phyloP scores from a whole-genome alignment of 2,888 invertebrate species.

The Nemotelus nigrinus region DNA sequence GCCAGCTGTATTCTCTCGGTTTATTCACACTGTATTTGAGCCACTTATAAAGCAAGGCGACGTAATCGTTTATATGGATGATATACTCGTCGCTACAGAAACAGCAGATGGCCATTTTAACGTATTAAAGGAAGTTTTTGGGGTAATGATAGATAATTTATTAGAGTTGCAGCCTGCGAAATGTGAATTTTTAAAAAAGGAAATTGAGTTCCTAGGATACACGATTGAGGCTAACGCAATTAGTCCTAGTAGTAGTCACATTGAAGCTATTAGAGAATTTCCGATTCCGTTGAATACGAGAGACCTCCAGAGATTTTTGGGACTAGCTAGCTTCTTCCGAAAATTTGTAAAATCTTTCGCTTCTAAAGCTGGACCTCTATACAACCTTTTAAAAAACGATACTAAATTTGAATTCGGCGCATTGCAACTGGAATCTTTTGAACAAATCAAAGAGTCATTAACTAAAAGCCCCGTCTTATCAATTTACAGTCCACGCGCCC shows the following conservation, averaged over 20 bases:
- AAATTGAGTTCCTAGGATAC: conserved; percentile 1
- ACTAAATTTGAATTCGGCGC: conserved; percentile 47
- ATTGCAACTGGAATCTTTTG: conserved; percentile 46
- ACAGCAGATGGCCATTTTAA: neutral
- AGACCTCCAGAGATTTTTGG: neutral
- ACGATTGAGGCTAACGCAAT: neutral
- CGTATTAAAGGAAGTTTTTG: neutral
- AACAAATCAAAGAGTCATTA: neutral
- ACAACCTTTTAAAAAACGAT: conserved; percentile 51
- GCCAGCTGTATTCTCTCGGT: neutral
- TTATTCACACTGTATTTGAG: neutral
- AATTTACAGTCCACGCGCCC: conserved; percentile 54
- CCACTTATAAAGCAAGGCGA: neutral
- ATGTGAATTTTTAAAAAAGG: neutral
- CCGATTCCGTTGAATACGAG: neutral
- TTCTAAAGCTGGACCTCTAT: conserved; percentile 54
- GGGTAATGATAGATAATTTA: neutral
- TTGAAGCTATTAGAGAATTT: conserved; percentile 2
- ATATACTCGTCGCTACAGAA: neutral
- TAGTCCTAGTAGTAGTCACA: neutral
- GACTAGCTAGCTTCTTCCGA: conserved; percentile 44
- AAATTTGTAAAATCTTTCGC: conserved; percentile 50
- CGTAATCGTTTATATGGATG: neutral
- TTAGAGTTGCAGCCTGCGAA: neutral
- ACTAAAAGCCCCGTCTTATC: conserved; percentile 37